Evolutionary conservation across 92 coral and sea anemone genomes (phyloP), one percentile per base, ranked within the genome.

Genomic region (Ricordea florida): DNA sequence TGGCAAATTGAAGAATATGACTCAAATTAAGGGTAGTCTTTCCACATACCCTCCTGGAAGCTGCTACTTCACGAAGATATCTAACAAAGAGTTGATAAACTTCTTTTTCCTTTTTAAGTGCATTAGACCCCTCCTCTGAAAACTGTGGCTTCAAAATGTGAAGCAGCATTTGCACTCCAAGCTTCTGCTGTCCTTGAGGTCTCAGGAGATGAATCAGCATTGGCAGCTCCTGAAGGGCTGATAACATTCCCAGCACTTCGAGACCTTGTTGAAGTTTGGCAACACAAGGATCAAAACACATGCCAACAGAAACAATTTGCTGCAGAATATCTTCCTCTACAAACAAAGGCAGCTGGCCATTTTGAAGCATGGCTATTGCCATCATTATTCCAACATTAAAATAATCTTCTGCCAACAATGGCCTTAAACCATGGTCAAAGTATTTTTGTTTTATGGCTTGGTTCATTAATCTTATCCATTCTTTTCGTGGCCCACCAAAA

Each of bases 91-190:
- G 37, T 21, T 63, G 72, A 52, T 82, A 81, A 44, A 69, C 76
- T 49, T 62, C 85, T 38, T 82, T 82, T 65, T 82, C 88, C 16
- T 49, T 45, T 27, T 49, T 82, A 9, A 62, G 83, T 14, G 89
- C 71, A 65, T 89, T 89, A 5, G 81, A 84, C 18, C 93, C 93
- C 36, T 56, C 89, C 62, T 70, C 86, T 2, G 93, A 70, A 88
- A 88, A 88, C 37, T 49, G 29, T 37, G 84, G 89, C 55, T 88
- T 83, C 25, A 88, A 55, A 48, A 66, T 79, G 8, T 69, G 77
- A 38, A 87, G 70, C 69, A 83, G 50, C 56, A 68, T 70, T 49
- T 20, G 78, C 36, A 80, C 82, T 62, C 52, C 55, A 42, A 83
- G 3, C 35, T 70, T 38, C 6, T 38, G 53, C 63, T 83, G 89